Evolutionary conservation across 2,797 vertebrate species (phyloP).

Genomic region (Kryptolebias ocellatus): DNA sequence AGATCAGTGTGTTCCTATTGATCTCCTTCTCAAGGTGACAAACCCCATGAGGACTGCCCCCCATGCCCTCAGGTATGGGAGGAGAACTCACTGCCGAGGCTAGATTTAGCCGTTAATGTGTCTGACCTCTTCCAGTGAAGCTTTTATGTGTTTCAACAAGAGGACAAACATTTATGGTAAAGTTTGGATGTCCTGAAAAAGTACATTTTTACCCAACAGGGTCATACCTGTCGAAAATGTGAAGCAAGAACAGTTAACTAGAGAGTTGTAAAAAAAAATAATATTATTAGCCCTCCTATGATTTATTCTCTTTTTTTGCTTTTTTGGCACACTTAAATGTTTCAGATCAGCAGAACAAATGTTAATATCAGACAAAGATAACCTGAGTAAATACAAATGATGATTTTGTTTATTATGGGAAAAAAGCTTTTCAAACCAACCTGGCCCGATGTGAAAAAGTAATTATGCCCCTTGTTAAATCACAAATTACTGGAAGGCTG

Average conservation of each 20-base stretch:
- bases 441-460: too few relatives aligned
- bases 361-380: too few relatives aligned
- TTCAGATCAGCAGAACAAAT: too few relatives aligned
- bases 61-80: slow-evolving; percentile 20
- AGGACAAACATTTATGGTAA: slow-evolving; percentile 22
- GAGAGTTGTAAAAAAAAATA: too few relatives aligned
- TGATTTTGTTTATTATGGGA: too few relatives aligned
- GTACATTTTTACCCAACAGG: background rate
- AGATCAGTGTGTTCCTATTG: slow-evolving; percentile 51
- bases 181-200: slow-evolving; percentile 14
- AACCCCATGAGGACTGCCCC: slow-evolving; percentile 23
- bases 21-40: slow-evolving; percentile 59
- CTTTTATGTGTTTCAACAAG: slow-evolving; percentile 9
- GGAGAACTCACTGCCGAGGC: slow-evolving; percentile 18
- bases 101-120: slow-evolving; percentile 42
- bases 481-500: too few relatives aligned
- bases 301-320: too few relatives aligned
- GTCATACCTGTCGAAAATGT: background rate
- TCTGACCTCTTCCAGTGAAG: slow-evolving; percentile 26
- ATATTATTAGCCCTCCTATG: too few relatives aligned
- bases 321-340: too few relatives aligned
- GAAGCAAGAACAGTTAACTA: background rate
- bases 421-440: too few relatives aligned
- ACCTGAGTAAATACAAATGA: too few relatives aligned
- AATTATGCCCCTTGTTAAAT: too few relatives aligned